Base-by-base conservation (phyloP, 2,797 vertebrate genomes). In the Hypotaenidia okinawae region DNA sequence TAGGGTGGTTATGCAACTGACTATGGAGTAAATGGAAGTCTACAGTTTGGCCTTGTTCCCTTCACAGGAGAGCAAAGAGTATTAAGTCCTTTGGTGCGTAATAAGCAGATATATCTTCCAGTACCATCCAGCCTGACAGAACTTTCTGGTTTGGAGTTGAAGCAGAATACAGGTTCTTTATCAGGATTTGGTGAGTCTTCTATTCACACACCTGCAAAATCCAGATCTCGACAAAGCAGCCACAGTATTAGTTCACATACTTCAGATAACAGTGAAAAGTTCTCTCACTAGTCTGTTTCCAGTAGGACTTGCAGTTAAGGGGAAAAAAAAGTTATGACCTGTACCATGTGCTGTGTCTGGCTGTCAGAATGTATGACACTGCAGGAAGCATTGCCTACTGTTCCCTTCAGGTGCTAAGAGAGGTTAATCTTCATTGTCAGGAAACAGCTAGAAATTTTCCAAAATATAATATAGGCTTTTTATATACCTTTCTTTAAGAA, bases 91-190 rank as follows among this genome's bases (percentile, higher is more conserved):
- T 94, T 96, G 45, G 90, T 95, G 90, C 64, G 35, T 87, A 96
- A 87, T 90, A 97, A 97, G 89, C 97, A 97, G 78, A 59, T 97
- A 18, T 97, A 52, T 89, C 80, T 98, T 90, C 97, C 97, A 49
- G 84, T 97, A 49, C 92, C 96, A 28, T 76, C 97, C 74, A 97
- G 96, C 58, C 79, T 97, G 92, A 95, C 96, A 75, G 97, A 98
- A 33, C 91, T 96, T 17, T 97, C 90, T 95, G 87, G 68, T 57
- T 94, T 97, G 96, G 94, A 97, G 24, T 35, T 97, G 92, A 98
- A 97, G 95, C 93, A 95, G 69, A 90, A 96, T 62, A 35, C 72
- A 52, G 94, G 90, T 54, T 96, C 97, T 68, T 74, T 97, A 67
- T 94, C 97, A 61, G 93, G 97, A 72, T 96, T 97, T 83, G 97